Conservation (phyloP, 2,113 vertebrate genomes). For the Chionis minor region DNA sequence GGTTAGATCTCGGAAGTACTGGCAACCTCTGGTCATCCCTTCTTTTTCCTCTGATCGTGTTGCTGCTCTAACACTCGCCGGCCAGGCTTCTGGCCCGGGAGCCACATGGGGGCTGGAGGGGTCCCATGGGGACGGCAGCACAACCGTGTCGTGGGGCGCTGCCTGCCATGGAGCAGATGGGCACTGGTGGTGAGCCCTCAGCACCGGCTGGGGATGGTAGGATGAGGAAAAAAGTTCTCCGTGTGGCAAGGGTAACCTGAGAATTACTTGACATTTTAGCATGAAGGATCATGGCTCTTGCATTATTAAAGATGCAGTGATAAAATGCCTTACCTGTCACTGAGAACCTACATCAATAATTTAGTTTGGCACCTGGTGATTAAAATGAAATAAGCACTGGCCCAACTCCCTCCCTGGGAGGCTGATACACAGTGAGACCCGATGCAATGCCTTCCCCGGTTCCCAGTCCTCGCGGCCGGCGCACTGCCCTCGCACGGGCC, state of each 20-base stretch:
- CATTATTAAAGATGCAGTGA: slow-evolving; percentile 3
- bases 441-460: fast-evolving
- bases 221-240: neutral
- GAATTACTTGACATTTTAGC: slow-evolving; percentile 5
- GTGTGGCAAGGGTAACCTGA: neutral
- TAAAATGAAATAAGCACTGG: slow-evolving; percentile 38
- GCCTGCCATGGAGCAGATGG: slow-evolving; percentile 63
- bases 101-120: fast-evolving
- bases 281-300: slow-evolving; percentile 41
- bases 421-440: fast-evolving
- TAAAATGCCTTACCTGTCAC: slow-evolving; percentile 43
- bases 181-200: neutral
- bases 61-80: fast-evolving
- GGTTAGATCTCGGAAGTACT: neutral
- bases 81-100: neutral
- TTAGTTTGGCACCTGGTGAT: slow-evolving; percentile 18
- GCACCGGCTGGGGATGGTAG: fast-evolving
- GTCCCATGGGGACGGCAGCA: neutral
- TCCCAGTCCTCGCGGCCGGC: neutral
- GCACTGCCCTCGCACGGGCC: fast-evolving
- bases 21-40: neutral
- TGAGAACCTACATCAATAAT: slow-evolving; percentile 25
- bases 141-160: neutral
- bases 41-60: fast-evolving
- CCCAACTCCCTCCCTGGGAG: neutral